These are phyloP conservation scores for Scomber japonicus DNA, from an alignment of 2,113 vertebrate genomes.

Conservation along the genomic window DNA sequence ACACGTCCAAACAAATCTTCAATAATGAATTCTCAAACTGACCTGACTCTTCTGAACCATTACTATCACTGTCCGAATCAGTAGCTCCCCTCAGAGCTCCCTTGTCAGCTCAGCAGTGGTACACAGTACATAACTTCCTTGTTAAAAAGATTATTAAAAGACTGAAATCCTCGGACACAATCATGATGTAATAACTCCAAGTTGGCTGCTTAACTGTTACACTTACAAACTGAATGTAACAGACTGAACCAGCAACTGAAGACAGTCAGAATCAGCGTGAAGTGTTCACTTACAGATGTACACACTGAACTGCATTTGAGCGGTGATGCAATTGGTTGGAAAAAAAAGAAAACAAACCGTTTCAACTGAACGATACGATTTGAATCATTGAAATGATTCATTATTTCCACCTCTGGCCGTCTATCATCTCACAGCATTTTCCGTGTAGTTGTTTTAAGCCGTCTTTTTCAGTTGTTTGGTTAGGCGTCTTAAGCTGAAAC, in stretches of 20 bases:
- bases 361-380: neutral
- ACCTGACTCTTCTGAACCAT: neutral
- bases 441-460: neutral
- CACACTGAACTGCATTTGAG: neutral
- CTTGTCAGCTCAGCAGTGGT: neutral
- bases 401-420: neutral
- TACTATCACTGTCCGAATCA: neutral
- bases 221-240: neutral
- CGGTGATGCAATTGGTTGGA: neutral
- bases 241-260: neutral
- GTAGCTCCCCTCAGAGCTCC: neutral
- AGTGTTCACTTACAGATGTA: neutral
- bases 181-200: neutral
- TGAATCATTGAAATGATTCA: neutral
- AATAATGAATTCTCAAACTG: neutral
- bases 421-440: neutral
- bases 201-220: neutral
- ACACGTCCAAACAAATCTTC: neutral
- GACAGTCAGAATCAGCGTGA: neutral
- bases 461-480: too few species aligned
- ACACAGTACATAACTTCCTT: neutral
- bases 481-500: neutral
- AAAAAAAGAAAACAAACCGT: neutral
- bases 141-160: too few species aligned
- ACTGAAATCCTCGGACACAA: conserved; percentile 1